Evolutionary conservation across 2,888 invertebrate genomes (phyloP), one percentile per base, ranked within the genome.

Genomic region (Nomada ferruginata): DNA sequence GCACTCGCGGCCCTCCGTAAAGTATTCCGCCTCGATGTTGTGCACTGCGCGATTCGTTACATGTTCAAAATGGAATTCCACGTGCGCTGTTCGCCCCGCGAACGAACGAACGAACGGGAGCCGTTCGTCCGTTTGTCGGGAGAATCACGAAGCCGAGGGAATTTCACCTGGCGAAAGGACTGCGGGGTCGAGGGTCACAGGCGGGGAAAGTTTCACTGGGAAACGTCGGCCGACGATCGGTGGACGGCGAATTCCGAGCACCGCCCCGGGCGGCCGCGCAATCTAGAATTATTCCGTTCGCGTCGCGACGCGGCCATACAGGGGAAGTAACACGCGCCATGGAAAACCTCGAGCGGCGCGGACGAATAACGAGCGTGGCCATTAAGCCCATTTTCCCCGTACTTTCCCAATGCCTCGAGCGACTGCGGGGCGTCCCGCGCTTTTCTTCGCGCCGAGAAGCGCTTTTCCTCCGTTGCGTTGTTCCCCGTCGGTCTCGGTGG

Each of bases 1-100:
- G 94, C 99, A 99, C 95, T 99, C 99, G 81, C 99, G 96, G 5
- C 98, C 99, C 94, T 99, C 99, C 87, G 93, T 91, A 92, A 90
- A 92, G 92, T 89, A 93, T 90, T 93, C 93, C 82, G 93, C 91
- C 78, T 93, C 93, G 90, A 93, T 92, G 93, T 91, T 93, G 91
- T 92, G 92, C 89, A 92, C 93, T 93, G 90, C 73, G 84, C 73
- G 53, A 57, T 87, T 86, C 74, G 72, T 78, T 78, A 84, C 64
- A 81, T 50, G 23, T 83, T 82, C 83, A 83, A 70, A 47, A 13
- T 47, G 47, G 47, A 3, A 10, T 47, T 47, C 47, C 47, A 47
- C 47, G 2, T 11, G 9, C 44, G 44, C 9, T 11, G 44, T 44
- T 44, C 44, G 10, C 44, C 11, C 44, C 44, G 44, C 44, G 44